Percentiles rank a stretch among this genome's conserved stretches.
These are phyloP conservation scores for Hirtodrosophila trivittata DNA, from an alignment of 2,888 invertebrate species.

Conservation along the genomic window DNA sequence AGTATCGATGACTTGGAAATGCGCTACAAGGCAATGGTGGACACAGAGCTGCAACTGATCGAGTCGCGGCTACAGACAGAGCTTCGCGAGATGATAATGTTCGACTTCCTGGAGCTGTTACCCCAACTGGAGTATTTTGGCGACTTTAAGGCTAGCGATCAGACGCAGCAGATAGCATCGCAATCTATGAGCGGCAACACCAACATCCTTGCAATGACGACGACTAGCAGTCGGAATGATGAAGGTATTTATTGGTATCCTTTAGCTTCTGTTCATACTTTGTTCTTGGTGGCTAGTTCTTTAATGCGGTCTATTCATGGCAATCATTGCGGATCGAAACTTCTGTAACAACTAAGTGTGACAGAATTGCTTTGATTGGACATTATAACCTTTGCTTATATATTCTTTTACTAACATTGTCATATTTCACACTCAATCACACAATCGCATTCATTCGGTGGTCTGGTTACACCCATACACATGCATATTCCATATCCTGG, in stretches of 20 bases:
- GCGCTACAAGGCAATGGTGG: conserved; percentile 45
- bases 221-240: conserved; percentile 64
- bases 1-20: conserved; percentile 66
- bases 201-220: too few relatives aligned
- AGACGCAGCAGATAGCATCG: conserved; percentile 56
- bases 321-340: too few relatives aligned
- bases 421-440: conserved; percentile 14
- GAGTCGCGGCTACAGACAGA: conserved; percentile 56
- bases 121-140: conserved; percentile 47
- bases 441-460: conserved; percentile 13
- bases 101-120: conserved; percentile 75
- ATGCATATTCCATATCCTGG: conserved; percentile 21
- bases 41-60: conserved; percentile 54
- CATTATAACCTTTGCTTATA: conserved; percentile 20
- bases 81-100: conserved; percentile 75
- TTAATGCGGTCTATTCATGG: neutral
- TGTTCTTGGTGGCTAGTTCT: neutral
- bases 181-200: conserved; percentile 55
- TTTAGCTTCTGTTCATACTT: too few relatives aligned
- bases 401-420: conserved; percentile 17
- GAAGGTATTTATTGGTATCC: too few relatives aligned
- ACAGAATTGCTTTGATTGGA: neutral
- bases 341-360: too few relatives aligned
- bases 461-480: conserved; percentile 10
- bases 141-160: conserved; percentile 66